Percentiles rank a stretch among this genome's conserved stretches.
Evolutionary conservation across 2,113 vertebrate genomes (phyloP).

Genomic region (Actenoides hombroni): DNA sequence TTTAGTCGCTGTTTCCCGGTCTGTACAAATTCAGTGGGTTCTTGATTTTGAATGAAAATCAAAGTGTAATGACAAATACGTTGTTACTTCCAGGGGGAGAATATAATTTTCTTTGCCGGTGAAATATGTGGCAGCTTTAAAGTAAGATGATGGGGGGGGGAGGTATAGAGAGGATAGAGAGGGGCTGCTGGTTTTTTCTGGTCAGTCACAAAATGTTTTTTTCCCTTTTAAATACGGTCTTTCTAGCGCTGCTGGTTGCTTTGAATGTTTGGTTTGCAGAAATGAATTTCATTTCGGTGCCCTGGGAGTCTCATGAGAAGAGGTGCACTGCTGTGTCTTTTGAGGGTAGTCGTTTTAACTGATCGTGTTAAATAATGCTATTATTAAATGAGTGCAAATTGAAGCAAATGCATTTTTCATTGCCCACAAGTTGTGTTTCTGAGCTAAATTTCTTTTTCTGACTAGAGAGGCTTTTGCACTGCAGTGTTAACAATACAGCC

Average conservation of each 20-base stretch:
- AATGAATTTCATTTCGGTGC: slow-evolving; percentile 40
- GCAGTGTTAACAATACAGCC: slow-evolving; percentile 81
- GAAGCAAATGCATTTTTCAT: slow-evolving; percentile 30
- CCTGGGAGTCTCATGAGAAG: neutral
- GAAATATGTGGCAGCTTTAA: neutral
- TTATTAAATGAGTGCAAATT: slow-evolving; percentile 57
- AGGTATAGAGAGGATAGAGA: neutral
- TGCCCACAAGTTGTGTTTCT: slow-evolving; percentile 66
- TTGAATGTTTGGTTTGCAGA: slow-evolving; percentile 11
- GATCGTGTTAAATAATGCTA: slow-evolving; percentile 43
- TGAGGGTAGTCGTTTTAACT: slow-evolving; percentile 31
- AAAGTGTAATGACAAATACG: neutral
- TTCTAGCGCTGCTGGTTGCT: slow-evolving; percentile 19
- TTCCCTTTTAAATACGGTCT: neutral
- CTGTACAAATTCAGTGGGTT: neutral
- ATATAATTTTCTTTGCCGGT: neutral
- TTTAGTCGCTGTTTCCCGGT: slow-evolving; percentile 6
- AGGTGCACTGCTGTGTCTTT: slow-evolving; percentile 7
- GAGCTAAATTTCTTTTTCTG: slow-evolving; percentile 53
- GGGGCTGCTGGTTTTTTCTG: neutral
- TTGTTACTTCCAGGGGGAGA: neutral
- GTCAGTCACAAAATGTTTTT: neutral
- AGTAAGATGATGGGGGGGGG: neutral
- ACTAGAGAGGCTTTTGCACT: slow-evolving; percentile 68
- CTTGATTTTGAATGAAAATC: slow-evolving; percentile 27